Evolutionary conservation across 2,888 invertebrate species (phyloP).

Genomic region (Acrobeloides nanus): DNA sequence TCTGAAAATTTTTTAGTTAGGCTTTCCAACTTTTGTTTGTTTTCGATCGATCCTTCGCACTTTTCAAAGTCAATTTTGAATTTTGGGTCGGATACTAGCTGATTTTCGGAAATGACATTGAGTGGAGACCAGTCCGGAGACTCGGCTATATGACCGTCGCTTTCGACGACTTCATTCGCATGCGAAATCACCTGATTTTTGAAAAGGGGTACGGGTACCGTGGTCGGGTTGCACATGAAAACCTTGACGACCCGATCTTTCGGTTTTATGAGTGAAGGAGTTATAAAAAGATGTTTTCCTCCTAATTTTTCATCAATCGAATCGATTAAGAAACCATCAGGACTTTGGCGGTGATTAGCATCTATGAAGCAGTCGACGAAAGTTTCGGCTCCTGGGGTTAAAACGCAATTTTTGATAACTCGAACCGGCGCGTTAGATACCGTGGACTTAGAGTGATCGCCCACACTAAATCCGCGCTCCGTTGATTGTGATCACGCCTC

Average conservation of each 20-base stretch:
- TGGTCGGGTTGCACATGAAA: not conserved
- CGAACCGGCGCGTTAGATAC: not conserved
- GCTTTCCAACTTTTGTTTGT: no score
- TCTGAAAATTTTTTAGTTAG: no score
- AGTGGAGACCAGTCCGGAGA: constrained; percentile 15
- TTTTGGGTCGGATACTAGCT: no score
- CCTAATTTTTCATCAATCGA: not conserved
- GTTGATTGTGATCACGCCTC: not conserved
- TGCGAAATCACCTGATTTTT: not conserved
- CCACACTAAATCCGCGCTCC: not conserved
- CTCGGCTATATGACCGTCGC: not conserved
- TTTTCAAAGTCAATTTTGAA: no score
- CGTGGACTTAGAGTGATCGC: not conserved
- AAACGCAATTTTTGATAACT: not conserved
- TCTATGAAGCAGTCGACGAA: constrained; percentile 1
- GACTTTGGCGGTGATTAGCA: not conserved
- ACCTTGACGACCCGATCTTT: not conserved
- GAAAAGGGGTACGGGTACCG: not conserved
- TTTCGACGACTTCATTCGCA: not conserved
- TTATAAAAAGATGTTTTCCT: not conserved
- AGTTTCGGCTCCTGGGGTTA: not conserved
- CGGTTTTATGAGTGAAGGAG: constrained; percentile 1
- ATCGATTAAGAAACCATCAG: not conserved
- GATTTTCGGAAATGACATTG: no score
- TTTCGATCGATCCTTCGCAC: no score